Evolutionary conservation across 1,140 invertebrate species (phyloP), one percentile per base, ranked within the genome.

Genomic region (Rhagoletis zephyria): DNA sequence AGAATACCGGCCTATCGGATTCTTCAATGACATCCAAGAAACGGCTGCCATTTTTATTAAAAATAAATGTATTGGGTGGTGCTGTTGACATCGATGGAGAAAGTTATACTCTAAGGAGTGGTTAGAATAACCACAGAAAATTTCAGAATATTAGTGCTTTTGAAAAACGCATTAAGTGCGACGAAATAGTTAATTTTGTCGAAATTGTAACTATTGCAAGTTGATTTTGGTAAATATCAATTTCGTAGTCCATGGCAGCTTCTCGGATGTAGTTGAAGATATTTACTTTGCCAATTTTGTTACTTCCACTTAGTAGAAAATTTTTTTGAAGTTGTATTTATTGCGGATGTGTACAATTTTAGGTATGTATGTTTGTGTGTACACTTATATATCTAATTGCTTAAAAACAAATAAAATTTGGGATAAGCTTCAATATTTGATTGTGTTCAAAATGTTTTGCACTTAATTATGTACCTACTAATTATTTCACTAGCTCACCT

Each of bases 11-110:
- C 42, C 86, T 87, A 87, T 87, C 70, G 67, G 19, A 87, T 70
- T 87, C 86, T 87, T 87, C 86, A 63, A 70, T 70, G 86, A 64
- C 65, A 87, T 87, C 86, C 16, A 87, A 70, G 51, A 87, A 70
- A 64, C 64, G 42, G 30, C 86, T 86, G 63, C 63, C 85, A 63
- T 81, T 81, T 67, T 81, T 81, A 56, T 19, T 81, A 56, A 7
- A 56, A 9, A 19, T 7, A 16, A 56, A 81, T 19, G 7, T 56
- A 19, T 51, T 59, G 60, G 59, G 85, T 63, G n/a, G 40, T 65
- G 59, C 30, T 86, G 60, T 4, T 51, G 61, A 30, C 30, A 30
- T 56, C 77, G 45, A 81, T 59, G 45, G 42, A 14, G 67, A 74
- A 42, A 74, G 48, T 51, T 14, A 19, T 30, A 10, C 40, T 67